These are phyloP conservation scores for Drosophila affinis DNA, from an alignment of 2,888 invertebrate species.

Conservation along the genomic window DNA sequence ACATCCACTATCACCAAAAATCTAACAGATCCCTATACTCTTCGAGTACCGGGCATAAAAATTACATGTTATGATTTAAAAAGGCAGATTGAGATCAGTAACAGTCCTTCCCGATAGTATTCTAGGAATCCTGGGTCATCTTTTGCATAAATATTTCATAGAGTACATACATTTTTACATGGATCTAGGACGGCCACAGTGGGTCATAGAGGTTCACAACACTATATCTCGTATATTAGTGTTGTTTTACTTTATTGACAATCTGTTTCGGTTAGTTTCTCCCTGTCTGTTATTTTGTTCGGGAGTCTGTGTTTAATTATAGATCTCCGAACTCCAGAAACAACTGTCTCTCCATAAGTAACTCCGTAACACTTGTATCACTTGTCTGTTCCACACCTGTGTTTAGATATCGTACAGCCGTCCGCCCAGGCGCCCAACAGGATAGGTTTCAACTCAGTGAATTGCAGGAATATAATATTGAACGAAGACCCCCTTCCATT, in stretches of 20 bases:
- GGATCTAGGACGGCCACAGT: conserved; percentile 4
- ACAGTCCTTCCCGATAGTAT: too few species aligned
- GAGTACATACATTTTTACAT: background rate
- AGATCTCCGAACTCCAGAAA: conserved; percentile 14
- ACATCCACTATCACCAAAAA: too few species aligned
- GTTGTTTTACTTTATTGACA: conserved; percentile 29
- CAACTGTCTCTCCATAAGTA: conserved; percentile 2
- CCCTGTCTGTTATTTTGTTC: conserved; percentile 5
- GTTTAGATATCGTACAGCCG: conserved; percentile 12
- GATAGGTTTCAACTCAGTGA: background rate
- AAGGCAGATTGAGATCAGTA: too few species aligned
- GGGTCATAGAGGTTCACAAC: conserved; percentile 39
- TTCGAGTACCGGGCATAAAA: too few species aligned
- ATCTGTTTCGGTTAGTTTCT: conserved; percentile 26
- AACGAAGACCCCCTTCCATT: background rate
- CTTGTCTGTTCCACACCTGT: conserved; percentile 21
- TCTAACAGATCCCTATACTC: too few species aligned
- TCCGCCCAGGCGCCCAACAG: background rate
- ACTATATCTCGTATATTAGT: conserved; percentile 10
- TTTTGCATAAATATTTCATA: too few species aligned
- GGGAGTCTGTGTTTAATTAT: conserved; percentile 40
- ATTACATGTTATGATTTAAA: too few species aligned
- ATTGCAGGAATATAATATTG: background rate
- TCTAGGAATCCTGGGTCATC: too few species aligned
- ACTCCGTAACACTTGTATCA: background rate